Evolutionary conservation across 2,113 vertebrate genomes (phyloP).

Genomic region (Pardalotus punctatus): DNA sequence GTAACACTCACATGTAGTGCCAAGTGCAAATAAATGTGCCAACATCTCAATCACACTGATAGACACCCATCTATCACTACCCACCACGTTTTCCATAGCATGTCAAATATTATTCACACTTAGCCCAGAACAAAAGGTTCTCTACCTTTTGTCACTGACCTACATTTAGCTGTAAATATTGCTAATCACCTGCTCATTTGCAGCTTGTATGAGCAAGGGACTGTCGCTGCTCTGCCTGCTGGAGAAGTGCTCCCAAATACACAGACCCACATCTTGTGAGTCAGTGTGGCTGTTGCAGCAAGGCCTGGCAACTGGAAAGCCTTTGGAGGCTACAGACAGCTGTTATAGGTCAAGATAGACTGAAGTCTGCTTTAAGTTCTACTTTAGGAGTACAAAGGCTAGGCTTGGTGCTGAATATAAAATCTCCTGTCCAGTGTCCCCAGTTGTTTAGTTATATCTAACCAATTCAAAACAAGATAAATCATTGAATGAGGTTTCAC

Average conservation of each 20-base stretch:
- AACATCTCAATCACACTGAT: not conserved
- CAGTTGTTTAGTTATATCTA: not conserved
- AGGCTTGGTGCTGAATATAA: not conserved
- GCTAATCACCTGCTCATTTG: not conserved
- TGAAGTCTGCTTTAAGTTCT: not conserved
- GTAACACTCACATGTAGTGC: not conserved
- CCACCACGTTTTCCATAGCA: not conserved
- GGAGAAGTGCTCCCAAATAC: not conserved
- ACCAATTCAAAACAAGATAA: not conserved
- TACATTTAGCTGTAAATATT: not conserved
- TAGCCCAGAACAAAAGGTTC: not conserved
- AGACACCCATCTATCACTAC: not conserved
- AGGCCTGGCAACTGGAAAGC: not conserved
- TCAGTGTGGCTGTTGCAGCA: not conserved
- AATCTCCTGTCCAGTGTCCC: not conserved
- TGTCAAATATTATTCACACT: not conserved
- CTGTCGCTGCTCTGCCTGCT: not conserved
- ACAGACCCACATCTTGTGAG: rapidly evolving
- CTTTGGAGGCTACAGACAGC: not conserved
- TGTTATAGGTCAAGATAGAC: not conserved
- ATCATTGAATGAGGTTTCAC: not conserved
- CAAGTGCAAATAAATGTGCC: not conserved
- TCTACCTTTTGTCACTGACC: not conserved
- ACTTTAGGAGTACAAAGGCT: not conserved
- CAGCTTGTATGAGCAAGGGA: not conserved